These are phyloP conservation scores for Poeciliopsis presidionis DNA, from an alignment of 2,797 vertebrate genomes.

Conservation along the genomic window DNA sequence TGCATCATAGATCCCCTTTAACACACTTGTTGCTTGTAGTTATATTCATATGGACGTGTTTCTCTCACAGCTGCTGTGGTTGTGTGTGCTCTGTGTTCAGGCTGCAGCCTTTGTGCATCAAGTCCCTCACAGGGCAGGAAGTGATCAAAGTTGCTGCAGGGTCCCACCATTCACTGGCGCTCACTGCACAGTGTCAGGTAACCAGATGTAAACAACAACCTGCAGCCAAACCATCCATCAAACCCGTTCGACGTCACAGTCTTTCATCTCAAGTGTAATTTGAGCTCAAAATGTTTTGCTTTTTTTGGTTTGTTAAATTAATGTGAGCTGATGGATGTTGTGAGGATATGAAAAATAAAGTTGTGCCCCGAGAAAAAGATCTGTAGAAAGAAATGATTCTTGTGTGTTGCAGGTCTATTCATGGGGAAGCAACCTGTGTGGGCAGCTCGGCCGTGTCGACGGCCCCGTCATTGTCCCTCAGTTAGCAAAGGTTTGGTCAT, in stretches of 20 bases:
- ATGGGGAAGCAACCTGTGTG: slow-evolving; percentile 93
- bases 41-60: neutral
- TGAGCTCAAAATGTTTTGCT: neutral
- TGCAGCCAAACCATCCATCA: neutral
- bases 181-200: slow-evolving; percentile 96
- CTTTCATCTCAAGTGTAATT: neutral
- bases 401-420: slow-evolving; percentile 87
- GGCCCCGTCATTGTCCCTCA: slow-evolving; percentile 90
- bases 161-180: slow-evolving; percentile 91
- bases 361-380: neutral
- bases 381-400: neutral
- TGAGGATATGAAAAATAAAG: neutral
- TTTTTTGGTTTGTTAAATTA: neutral
- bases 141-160: slow-evolving; percentile 91
- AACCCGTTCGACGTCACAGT: neutral
- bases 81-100: slow-evolving; percentile 67
- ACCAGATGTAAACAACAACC: neutral
- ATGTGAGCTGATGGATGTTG: neutral
- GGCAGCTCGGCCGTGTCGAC: slow-evolving; percentile 91
- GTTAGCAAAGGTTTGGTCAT: slow-evolving; percentile 82
- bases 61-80: neutral
- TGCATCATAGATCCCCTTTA: neutral
- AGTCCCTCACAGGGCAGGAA: slow-evolving; percentile 90
- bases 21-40: neutral
- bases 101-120: slow-evolving; percentile 94